Conservation (phyloP, 2,888 invertebrate species). For the Pimpla rufipes region DNA sequence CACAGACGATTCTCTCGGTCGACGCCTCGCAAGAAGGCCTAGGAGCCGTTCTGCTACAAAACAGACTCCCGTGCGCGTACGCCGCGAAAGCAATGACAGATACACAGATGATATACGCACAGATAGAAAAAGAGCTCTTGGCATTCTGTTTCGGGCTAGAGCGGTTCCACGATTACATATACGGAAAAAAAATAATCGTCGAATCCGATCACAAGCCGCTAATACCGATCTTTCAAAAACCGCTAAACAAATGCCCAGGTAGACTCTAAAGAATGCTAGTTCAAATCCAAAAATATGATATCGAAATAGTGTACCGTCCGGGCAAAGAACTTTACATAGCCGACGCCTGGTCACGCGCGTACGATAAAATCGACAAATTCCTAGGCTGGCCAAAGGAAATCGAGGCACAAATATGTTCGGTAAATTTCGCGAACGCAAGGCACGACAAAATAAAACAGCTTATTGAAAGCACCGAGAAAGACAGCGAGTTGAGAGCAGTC, state of each 20-base stretch:
- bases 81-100: constrained; percentile 61
- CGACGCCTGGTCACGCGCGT: constrained; percentile 66
- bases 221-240: constrained; percentile 62
- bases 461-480: constrained; percentile 49
- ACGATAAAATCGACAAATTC: constrained; percentile 36
- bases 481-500: constrained; percentile 46
- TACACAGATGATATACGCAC: constrained; percentile 61
- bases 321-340: constrained; percentile 68
- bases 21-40: constrained; percentile 63
- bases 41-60: constrained; percentile 72
- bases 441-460: constrained; percentile 52
- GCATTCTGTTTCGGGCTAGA: constrained; percentile 69
- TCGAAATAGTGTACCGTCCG: constrained; percentile 59
- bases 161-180: constrained; percentile 69
- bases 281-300: constrained; percentile 64
- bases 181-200: constrained; percentile 65
- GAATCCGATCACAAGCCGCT: constrained; percentile 70
- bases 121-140: constrained; percentile 70
- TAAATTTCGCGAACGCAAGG: constrained; percentile 48
- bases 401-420: constrained; percentile 52
- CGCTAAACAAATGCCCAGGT: constrained; percentile 53
- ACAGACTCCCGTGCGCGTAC: constrained; percentile 72
- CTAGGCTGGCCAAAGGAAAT: constrained; percentile 54
- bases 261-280: constrained; percentile 65
- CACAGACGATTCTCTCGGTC: constrained; percentile 50